Percentiles rank a stretch among this genome's conserved stretches.
These are phyloP conservation scores for Scaptomyza cyrtandrae DNA, from an alignment of 2,888 invertebrate species.

Conservation along the genomic window DNA sequence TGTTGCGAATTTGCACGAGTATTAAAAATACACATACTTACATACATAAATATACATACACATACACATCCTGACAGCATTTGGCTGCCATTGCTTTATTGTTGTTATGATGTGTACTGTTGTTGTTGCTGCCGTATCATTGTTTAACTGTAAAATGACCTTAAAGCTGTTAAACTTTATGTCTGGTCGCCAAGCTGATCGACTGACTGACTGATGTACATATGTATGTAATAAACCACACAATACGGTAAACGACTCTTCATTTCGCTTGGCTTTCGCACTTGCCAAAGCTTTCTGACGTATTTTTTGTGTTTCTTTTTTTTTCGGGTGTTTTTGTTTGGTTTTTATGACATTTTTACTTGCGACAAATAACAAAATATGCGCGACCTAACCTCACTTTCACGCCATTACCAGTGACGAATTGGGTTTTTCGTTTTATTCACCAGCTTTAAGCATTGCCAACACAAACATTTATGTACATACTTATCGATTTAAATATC, in stretches of 20 bases:
- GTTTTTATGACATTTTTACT: conserved; percentile 30
- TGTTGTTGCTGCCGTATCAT: conserved; percentile 45
- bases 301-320: conserved; percentile 1
- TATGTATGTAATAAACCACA: background rate
- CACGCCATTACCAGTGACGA: conserved; percentile 6
- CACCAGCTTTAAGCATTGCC: background rate
- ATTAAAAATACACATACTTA: conserved; percentile 58
- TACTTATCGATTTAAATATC: conserved; percentile 14
- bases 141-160: conserved; percentile 78
- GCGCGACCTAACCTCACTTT: conserved; percentile 45
- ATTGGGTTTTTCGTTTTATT: conserved; percentile 7
- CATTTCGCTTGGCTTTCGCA: conserved; percentile 40
- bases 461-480: background rate
- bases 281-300: background rate
- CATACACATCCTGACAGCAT: conserved; percentile 31
- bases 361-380: conserved; percentile 17
- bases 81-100: conserved; percentile 70
- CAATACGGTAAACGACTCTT: conserved; percentile 21
- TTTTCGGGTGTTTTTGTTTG: conserved; percentile 7
- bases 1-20: conserved; percentile 54
- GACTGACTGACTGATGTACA: conserved; percentile 8
- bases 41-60: conserved; percentile 12
- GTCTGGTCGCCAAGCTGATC: conserved; percentile 44
- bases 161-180: conserved; percentile 71
- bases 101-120: conserved; percentile 53